Evolutionary conservation across 2,888 invertebrate genomes (phyloP), one percentile per base, ranked within the genome.

Genomic region (Sicus ferrugineus): DNA sequence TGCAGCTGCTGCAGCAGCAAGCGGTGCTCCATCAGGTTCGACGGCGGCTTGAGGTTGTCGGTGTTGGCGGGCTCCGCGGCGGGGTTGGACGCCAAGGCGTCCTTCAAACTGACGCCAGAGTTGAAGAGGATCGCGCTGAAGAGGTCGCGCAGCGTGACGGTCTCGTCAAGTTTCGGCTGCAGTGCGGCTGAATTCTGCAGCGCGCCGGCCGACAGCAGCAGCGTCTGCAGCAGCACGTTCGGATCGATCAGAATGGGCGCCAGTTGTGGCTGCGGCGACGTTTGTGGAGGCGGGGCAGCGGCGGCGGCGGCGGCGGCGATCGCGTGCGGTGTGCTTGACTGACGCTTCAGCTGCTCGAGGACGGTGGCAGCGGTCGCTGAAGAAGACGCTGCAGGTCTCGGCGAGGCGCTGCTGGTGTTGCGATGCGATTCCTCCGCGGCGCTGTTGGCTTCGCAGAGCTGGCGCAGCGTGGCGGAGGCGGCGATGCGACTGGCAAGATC

Each of bases 61-160:
- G 79, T 82, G 50, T 79, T 79, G 38, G 79, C 71, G 63, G 76
- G 69, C 62, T 77, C 79, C 50, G 31, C 70, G 14, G 77, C 52
- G 73, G 56, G 3, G 14, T 21, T 54, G 42, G 77, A 67, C 31
- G 72, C 67, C 46, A 73, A 50, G 11, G 71, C 72, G 62, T 81
- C 74, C 11, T 75, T 75, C 21, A 80, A 74, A 61, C 74, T 77
- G 7, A 77, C 73, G 14, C 75, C 78, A 42, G 76, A 80, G 73
- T 81, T 82, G 72, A 84, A 68, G 48, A 83, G 73, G 68, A 84
- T 69, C 31, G 79, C 77, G 68, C 82, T 81, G 54, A 85, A 74
- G 56, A 85, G 67, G 69, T 84, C 84, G 28, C 82, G 80, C 71
- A 84, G 72, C 11, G 82, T 80, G 34, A 75, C 52, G 9, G 80